Evolutionary conservation across 2,888 invertebrate genomes (phyloP).

Genomic region (Pristionchus maxplancki): DNA sequence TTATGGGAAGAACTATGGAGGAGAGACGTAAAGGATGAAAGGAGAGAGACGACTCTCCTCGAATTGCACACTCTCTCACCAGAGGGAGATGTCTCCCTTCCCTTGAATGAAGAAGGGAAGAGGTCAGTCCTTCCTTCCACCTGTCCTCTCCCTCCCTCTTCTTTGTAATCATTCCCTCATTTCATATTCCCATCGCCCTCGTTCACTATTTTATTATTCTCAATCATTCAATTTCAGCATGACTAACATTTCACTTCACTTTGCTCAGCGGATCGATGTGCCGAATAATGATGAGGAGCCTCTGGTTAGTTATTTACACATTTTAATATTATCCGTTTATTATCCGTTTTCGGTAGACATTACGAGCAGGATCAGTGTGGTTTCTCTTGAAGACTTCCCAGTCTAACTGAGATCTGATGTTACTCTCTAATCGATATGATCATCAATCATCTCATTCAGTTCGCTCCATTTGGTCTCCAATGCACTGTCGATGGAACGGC

Average conservation of each 20-base stretch:
- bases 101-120: background rate
- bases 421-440: background rate
- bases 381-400: too few relatives aligned
- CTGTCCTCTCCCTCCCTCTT: background rate
- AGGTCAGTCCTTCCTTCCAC: background rate
- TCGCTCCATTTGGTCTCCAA: constrained; percentile 2
- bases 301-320: background rate
- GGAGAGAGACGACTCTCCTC: background rate
- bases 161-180: background rate
- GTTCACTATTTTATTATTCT: background rate
- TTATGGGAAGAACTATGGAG: background rate
- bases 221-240: background rate
- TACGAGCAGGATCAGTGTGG: too few relatives aligned
- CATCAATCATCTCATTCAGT: background rate
- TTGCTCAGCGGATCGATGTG: background rate
- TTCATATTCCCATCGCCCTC: background rate
- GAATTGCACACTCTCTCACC: background rate
- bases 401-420: background rate
- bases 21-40: background rate
- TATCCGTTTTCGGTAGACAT: background rate
- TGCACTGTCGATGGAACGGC: constrained; percentile 2
- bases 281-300: background rate
- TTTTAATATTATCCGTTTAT: background rate
- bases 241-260: constrained; percentile 25
- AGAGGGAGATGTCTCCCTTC: background rate